Percentiles rank a stretch among this genome's conserved stretches.
phyloP scores from a whole-genome alignment of 2,113 vertebrate species.

The Saccopteryx bilineata region DNA sequence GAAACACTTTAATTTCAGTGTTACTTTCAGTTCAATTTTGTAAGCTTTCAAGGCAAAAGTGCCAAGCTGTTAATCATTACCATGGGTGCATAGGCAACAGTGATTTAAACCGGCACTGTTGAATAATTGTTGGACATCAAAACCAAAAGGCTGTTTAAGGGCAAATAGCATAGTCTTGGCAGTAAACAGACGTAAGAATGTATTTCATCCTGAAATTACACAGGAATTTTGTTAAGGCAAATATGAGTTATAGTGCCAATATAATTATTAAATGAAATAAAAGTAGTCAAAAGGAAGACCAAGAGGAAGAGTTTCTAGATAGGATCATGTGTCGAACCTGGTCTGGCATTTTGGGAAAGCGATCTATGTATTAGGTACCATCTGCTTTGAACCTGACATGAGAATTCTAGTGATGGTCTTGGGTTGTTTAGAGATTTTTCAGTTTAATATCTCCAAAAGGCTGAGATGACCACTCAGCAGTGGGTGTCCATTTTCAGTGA shows the following conservation, averaged over 20 bases:
- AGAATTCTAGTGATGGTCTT: not conserved
- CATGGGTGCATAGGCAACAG: not conserved
- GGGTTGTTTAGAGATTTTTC: not conserved
- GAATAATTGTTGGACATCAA: not conserved
- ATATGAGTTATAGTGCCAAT: not conserved
- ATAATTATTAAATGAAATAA: too few species aligned
- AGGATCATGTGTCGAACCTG: not conserved
- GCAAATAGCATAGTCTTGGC: not conserved
- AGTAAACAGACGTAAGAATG: not conserved
- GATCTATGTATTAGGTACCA: not conserved
- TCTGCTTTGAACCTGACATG: not conserved
- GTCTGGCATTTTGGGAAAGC: not conserved
- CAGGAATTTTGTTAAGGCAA: not conserved
- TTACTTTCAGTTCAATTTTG: not conserved
- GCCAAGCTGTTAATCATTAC: not conserved
- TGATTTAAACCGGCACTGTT: not conserved
- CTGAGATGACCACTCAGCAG: not conserved
- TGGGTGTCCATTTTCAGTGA: not conserved
- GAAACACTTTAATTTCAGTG: not conserved
- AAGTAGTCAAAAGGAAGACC: not conserved
- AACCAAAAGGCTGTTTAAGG: not conserved
- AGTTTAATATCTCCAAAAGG: not conserved
- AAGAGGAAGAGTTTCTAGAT: not conserved
- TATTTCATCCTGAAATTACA: not conserved
- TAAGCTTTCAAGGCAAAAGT: not conserved